phyloP scores from a whole-genome alignment of 2,797 vertebrate species.

The Aotus griseimembra region DNA sequence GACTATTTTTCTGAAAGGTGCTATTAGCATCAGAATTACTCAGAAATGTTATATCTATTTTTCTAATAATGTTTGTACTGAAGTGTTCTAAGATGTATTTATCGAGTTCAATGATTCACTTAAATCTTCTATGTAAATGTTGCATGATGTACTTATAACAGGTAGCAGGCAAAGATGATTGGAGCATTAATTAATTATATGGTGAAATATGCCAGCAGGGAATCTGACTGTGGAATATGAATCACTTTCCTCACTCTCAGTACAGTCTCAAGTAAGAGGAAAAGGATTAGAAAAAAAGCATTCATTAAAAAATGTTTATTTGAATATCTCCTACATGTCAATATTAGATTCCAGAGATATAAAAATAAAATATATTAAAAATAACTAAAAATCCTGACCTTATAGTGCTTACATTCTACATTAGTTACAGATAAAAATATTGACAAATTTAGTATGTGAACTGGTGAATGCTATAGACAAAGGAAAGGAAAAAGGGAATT shows the following conservation, averaged over 20 bases:
- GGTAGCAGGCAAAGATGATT: not conserved
- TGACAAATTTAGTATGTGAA: not conserved
- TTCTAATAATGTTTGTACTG: not conserved
- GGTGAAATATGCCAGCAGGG: not conserved
- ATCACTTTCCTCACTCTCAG: not conserved
- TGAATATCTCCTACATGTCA: not conserved
- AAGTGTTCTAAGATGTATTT: not conserved
- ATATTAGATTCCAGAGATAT: not conserved
- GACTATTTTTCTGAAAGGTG: not conserved
- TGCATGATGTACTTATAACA: not conserved
- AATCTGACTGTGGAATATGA: not conserved
- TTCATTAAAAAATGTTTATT: not conserved
- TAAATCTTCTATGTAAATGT: not conserved
- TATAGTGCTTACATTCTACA: not conserved
- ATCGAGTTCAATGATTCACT: not conserved
- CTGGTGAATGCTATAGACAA: not conserved
- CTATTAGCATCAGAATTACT: not conserved
- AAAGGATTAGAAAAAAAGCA: not conserved
- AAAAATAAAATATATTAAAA: not conserved
- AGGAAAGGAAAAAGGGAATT: not conserved
- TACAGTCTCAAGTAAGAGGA: not conserved
- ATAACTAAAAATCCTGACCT: not conserved
- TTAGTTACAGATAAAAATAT: not conserved
- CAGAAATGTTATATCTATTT: not conserved
- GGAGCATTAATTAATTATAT: not conserved